Base-by-base conservation (phyloP, 2,888 invertebrate species). In the Rhamphomyia laevipes region DNA sequence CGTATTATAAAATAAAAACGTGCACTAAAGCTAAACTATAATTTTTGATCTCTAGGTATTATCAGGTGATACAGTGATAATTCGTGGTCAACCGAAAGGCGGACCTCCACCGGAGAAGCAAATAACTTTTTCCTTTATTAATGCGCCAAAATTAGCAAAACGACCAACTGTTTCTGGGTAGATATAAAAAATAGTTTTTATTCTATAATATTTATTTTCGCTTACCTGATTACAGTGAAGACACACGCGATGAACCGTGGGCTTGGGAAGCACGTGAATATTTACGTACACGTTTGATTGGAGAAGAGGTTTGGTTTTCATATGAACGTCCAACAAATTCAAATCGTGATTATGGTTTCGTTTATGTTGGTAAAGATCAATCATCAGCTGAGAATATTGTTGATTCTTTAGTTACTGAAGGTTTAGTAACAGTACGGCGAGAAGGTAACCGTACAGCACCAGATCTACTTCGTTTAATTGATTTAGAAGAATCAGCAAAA, bases 201-300 rank as follows among this genome's bases (percentile, higher is more conserved):
- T n/a, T n/a, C n/a, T 27, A 27, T 21, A 35, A 35, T 35, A n/a
- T 2, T 35, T 35, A 9, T 13, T 33, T 33, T 33, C 7, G 11
- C 13, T 33, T n/a, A n/a, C n/a, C n/a, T n/a, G n/a, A 45, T 67
- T 80, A 77, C 67, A 76, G 78, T 40, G 77, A 77, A 42, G 85
- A 85, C 61, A 78, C 80, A 12, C 85, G 82, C 66, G 92, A 92
- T 66, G 90, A 97, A 72, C 90, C 96, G 2, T 97, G 78, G 75
- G 96, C 95, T 0, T 99, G 96, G 95, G 96, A 97, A 65, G 90
- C 96, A 2, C 81, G 97, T 48, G 97, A 99, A 72, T 96, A 84
- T 64, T 74, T 99, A 45, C 79, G 97, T 35, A 90, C 91, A 64
- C 91, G 90, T 68, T 72, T 97, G 33, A 82, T 99, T 60, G 94